phyloP scores from a whole-genome alignment of 1,140 invertebrate species.

The Harlomillsia oculata region DNA sequence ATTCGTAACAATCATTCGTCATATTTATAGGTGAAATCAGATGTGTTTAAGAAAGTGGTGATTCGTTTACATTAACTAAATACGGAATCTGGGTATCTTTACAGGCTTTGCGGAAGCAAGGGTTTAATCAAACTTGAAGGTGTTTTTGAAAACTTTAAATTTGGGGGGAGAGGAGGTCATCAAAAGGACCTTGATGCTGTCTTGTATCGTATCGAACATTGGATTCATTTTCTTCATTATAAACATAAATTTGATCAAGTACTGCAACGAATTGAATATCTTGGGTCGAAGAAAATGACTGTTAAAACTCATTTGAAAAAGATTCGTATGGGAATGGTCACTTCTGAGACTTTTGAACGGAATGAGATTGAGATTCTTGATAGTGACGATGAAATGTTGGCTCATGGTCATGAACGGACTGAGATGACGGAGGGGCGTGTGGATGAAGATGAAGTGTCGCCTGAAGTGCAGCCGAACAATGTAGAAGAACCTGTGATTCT shows the following conservation, averaged over 20 bases:
- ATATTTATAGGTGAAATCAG: no score
- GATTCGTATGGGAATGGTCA: slow-evolving; percentile 53
- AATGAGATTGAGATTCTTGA: not conserved
- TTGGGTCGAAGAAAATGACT: slow-evolving; percentile 60
- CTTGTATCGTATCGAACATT: slow-evolving; percentile 76
- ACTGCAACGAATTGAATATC: slow-evolving; percentile 64
- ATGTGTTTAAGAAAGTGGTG: no score
- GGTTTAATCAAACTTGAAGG: slow-evolving; percentile 67
- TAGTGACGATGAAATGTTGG: slow-evolving; percentile 12
- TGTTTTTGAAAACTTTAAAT: slow-evolving; percentile 71
- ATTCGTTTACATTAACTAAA: no score
- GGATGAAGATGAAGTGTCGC: not conserved
- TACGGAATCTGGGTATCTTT: no score
- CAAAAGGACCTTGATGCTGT: slow-evolving; percentile 68
- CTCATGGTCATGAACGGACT: no score
- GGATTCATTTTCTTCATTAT: slow-evolving; percentile 82
- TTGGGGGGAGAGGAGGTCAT: slow-evolving; percentile 74
- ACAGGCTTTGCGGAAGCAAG: slow-evolving; percentile 30
- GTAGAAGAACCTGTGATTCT: not conserved
- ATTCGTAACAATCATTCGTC: not conserved
- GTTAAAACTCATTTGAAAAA: slow-evolving; percentile 52
- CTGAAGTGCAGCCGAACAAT: not conserved
- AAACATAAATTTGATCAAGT: slow-evolving; percentile 78
- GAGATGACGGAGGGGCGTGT: slow-evolving; percentile 8
- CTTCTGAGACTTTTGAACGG: slow-evolving; percentile 17